Evolutionary conservation across 2,888 invertebrate species (phyloP).

Genomic region (Ennomos fuscantarius): DNA sequence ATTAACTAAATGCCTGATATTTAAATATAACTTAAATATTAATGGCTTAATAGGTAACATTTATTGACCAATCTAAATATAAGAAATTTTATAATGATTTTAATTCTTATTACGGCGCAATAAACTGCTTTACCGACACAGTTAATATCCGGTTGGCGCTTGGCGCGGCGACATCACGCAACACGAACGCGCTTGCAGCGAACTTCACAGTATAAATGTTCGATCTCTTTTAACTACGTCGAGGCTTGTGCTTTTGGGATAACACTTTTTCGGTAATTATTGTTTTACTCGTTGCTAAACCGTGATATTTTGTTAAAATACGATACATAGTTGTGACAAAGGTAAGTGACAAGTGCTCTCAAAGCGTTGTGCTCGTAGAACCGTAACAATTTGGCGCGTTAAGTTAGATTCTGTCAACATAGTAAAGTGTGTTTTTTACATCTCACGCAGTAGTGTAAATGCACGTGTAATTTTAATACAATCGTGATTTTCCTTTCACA

Average conservation of each 20-base stretch:
- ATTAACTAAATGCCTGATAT: background rate
- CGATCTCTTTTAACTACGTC: slow-evolving; percentile 81
- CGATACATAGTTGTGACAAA: slow-evolving; percentile 48
- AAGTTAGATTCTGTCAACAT: slow-evolving; percentile 78
- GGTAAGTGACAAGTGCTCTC: slow-evolving; percentile 51
- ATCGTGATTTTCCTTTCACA: slow-evolving; percentile 69
- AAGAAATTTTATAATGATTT: too few species aligned
- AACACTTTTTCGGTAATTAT: slow-evolving; percentile 81
- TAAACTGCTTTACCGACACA: slow-evolving; percentile 69
- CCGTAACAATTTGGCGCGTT: slow-evolving; percentile 76
- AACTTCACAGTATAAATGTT: slow-evolving; percentile 82
- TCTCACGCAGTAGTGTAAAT: slow-evolving; percentile 67
- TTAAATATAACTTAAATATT: background rate
- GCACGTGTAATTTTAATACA: slow-evolving; percentile 78
- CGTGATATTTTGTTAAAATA: slow-evolving; percentile 49
- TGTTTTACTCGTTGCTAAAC: slow-evolving; percentile 59
- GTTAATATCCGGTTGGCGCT: slow-evolving; percentile 77
- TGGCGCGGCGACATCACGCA: slow-evolving; percentile 73
- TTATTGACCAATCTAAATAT: too few species aligned
- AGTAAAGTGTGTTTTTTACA: slow-evolving; percentile 50
- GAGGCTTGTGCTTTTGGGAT: slow-evolving; percentile 80
- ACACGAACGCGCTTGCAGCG: slow-evolving; percentile 66
- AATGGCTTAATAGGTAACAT: too few species aligned
- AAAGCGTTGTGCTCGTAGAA: slow-evolving; percentile 54
- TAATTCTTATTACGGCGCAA: slow-evolving; percentile 59